Base-by-base conservation (phyloP, 2,888 invertebrate genomes). In the Alcis repandata region DNA sequence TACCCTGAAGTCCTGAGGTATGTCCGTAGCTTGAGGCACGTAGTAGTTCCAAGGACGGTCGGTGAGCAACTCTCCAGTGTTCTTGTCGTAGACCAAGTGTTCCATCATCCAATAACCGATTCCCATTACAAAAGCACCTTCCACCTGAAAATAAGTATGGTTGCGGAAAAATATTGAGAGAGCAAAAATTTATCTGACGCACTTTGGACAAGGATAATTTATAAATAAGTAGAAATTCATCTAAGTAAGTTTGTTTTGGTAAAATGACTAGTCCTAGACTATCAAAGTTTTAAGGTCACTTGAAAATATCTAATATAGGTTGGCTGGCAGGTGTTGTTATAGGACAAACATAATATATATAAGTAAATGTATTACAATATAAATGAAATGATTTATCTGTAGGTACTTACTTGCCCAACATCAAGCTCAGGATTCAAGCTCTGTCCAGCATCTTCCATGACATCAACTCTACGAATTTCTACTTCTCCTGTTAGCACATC, bases 401-500 rank as follows among this genome's bases (percentile, higher is more conserved):
- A 17, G 10, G n/a, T 40, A 71, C 75, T 82, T 79, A 93, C 92
- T 86, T 96, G 96, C 11, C 96, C 96, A 59, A 96, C 82, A 81
- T 96, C 96, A 36, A 96, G 82, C 68, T 92, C 83, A 2, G 96
- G 96, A 79, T 92, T 96, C 59, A 96, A 82, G 84, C 95, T 95
- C 46, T 93, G 85, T 1, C 96, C 96, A 9, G 92, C 93, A 79
- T 96, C 96, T 79, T 96, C 95, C 36, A 95, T 72, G 48, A 96
- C 76, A 79, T 96, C 96, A 0, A 95, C 95, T 71, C 95, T 89
- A 0, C 82, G 77, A 17, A 95, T 80, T 70, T 95, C 87, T 68
- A 93, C 91, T 77, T 96, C 95, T 17, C 97, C 97, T 3, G 97
- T 97, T 46, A 97, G 83, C 0, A 96, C 82, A 82, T 97, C 97